Percentiles rank a stretch among this genome's conserved stretches.
phyloP scores from a whole-genome alignment of 2,797 vertebrate genomes.

The Rhadinocentrus ornatus region DNA sequence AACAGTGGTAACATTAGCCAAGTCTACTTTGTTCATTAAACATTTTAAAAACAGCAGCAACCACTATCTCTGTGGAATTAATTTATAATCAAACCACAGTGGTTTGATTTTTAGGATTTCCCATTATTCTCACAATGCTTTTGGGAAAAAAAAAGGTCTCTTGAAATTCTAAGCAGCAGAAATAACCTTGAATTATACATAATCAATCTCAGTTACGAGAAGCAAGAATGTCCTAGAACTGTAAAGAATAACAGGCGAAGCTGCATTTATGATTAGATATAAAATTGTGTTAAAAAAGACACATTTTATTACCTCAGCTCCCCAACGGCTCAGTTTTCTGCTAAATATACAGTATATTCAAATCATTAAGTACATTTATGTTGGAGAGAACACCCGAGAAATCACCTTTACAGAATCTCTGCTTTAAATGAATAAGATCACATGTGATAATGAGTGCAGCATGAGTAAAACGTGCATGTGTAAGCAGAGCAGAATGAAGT shows the following conservation, averaged over 20 bases:
- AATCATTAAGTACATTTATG: background rate
- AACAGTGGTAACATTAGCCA: too few species aligned
- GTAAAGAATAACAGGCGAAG: background rate
- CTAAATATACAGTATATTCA: background rate
- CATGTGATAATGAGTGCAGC: slow-evolving; percentile 3
- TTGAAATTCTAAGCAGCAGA: background rate
- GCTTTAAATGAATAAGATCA: background rate
- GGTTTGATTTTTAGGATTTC: too few species aligned
- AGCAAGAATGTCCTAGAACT: background rate
- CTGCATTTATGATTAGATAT: background rate
- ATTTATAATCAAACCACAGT: too few species aligned
- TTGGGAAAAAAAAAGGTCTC: too few species aligned
- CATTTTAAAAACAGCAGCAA: too few species aligned
- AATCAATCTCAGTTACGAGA: background rate
- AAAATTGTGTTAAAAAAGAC: background rate
- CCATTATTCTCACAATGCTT: too few species aligned
- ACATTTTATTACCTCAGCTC: background rate
- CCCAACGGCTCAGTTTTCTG: background rate
- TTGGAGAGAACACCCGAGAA: background rate
- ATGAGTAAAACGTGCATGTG: slow-evolving; percentile 8
- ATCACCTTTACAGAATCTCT: background rate
- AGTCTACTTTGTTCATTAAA: too few species aligned
- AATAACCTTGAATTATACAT: background rate
- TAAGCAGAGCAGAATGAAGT: slow-evolving; percentile 1
- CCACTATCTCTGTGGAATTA: too few species aligned